These are phyloP conservation scores for Rafetus swinhoei DNA, from an alignment of 2,113 vertebrate species.

Conservation along the genomic window DNA sequence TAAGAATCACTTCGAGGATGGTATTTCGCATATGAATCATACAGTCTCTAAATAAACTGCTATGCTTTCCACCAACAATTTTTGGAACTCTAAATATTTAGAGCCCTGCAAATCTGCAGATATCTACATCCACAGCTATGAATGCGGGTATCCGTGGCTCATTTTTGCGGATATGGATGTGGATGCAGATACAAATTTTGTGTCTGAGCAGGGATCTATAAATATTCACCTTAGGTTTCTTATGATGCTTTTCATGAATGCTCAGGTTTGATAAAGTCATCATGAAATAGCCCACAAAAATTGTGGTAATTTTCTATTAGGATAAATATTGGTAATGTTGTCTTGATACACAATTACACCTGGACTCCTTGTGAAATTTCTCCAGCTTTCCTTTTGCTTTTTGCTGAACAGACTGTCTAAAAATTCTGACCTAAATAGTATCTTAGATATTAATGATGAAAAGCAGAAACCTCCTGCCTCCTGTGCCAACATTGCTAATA, in stretches of 20 bases:
- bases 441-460: not conserved
- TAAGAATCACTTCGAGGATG: not conserved
- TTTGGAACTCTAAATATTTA: not conserved
- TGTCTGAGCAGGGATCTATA: not conserved
- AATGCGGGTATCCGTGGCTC: too few relatives aligned
- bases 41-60: not conserved
- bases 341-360: not conserved
- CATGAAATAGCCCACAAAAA: not conserved
- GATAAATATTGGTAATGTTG: not conserved
- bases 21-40: not conserved
- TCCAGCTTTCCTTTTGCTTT: not conserved
- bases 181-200: too few relatives aligned
- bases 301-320: fast-evolving
- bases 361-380: not conserved
- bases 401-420: not conserved
- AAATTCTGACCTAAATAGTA: not conserved
- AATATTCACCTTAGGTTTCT: not conserved
- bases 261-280: not conserved
- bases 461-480: not conserved
- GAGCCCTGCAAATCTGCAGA: too few relatives aligned
- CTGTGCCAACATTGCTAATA: not conserved
- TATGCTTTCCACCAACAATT: not conserved
- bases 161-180: too few relatives aligned
- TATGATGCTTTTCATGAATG: not conserved
- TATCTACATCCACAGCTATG: too few relatives aligned